Percentiles rank a stretch among this genome's conserved stretches.
Conservation (phyloP, 2,797 vertebrate species). For the Chloroceryle amazona region DNA sequence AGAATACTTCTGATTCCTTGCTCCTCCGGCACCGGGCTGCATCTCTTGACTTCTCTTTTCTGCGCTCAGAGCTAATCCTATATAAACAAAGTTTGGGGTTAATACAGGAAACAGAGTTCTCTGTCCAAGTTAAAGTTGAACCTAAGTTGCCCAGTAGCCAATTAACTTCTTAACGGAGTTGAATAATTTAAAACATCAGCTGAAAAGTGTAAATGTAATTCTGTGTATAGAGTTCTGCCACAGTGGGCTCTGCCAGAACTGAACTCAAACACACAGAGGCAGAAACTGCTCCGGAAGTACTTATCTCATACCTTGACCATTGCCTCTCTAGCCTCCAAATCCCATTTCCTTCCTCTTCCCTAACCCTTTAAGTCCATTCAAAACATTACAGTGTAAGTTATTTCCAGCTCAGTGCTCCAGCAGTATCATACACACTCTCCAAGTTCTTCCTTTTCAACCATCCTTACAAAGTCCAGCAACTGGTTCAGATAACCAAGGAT, state of each 20-base stretch:
- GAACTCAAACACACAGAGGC: neutral
- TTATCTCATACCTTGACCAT: neutral
- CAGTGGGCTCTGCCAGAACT: neutral
- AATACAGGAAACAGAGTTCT: rapidly evolving
- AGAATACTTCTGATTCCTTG: constrained; percentile 98
- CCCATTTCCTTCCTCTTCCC: neutral
- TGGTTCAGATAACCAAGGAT: neutral
- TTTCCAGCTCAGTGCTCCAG: neutral
- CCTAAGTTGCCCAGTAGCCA: neutral
- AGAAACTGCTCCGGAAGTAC: neutral
- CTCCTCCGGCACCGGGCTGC: constrained; percentile 93
- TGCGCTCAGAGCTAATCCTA: constrained; percentile 94
- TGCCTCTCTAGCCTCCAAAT: neutral
- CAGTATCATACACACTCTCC: neutral
- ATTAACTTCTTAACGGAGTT: neutral
- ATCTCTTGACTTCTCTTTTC: constrained; percentile 97
- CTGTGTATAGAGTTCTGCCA: neutral
- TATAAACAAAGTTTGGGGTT: neutral
- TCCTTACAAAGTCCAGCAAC: neutral
- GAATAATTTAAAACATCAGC: neutral
- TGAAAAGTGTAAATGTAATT: neutral
- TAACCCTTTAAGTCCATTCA: neutral
- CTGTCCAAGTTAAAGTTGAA: neutral
- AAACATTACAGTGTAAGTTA: neutral
- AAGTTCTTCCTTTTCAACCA: neutral